Evolutionary conservation across 2,113 vertebrate species (phyloP), one percentile per base, ranked within the genome.

Genomic region (Neogobius melanostomus): DNA sequence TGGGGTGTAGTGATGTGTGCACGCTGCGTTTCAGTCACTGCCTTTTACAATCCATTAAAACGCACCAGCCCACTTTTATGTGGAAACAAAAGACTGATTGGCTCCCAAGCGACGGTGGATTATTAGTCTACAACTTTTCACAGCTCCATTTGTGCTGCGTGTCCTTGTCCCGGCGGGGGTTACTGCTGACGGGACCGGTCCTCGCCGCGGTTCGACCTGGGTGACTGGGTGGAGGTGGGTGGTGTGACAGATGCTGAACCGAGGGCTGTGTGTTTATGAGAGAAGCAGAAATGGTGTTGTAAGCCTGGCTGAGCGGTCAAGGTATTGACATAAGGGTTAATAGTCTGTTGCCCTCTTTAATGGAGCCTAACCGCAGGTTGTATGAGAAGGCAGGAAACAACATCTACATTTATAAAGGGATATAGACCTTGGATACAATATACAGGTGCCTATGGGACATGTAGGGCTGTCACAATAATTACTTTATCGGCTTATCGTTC

Each of bases 301-400:
- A 85, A 87, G 87, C 64, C 51, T n/a, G 52, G 77, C 86, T 85
- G 83, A 87, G 88, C 85, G 82, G 76, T 81, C 71, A 79, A 86
- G 70, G 82, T 87, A 87, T 90, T 87, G 88, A 90, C 75, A 76
- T 28, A 2, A 78, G 79, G 91, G 91, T 91, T 93, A 93, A 92
- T 91, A 90, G 88, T 77, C 88, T 88, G 83, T 90, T 91, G 90
- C 77, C 90, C 86, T 90, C 79, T 87, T 91, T 91, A 93, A 93
- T 91, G 85, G 81, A 85, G 77, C 83, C 77, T 71, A 75, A 82
- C 81, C 70, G 69, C 82, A 77, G 77, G 61, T 68, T 45, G 65
- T 57, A 75, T 82, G 74, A 71, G 76, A 68, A 70, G 77, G 69
- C 71, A 69, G 79, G 72, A 74, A 67, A 68, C 66, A 74, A 57